Conservation (phyloP, 2,888 invertebrate species). For the Clitarchus hookeri region DNA sequence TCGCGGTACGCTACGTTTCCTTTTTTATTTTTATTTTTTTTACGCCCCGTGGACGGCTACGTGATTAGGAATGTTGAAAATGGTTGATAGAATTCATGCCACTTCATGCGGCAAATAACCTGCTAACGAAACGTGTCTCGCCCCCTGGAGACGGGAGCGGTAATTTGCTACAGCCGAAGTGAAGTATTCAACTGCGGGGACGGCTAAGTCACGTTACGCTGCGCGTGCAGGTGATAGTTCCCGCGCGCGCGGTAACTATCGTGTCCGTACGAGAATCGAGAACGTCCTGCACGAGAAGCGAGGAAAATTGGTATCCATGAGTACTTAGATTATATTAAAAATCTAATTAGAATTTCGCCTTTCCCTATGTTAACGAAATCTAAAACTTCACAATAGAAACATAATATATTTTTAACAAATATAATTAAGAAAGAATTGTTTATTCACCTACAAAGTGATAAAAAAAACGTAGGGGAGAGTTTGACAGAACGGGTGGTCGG, state of each 20-base stretch:
- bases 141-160: background rate
- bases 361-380: too few relatives aligned
- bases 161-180: background rate
- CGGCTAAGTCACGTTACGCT: background rate
- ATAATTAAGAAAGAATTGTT: too few relatives aligned
- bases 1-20: background rate
- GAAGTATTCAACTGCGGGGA: background rate
- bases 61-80: background rate
- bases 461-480: too few relatives aligned
- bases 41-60: background rate
- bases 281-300: too few relatives aligned
- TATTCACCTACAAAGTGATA: too few relatives aligned
- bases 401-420: too few relatives aligned
- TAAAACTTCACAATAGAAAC: too few relatives aligned
- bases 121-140: background rate
- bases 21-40: background rate
- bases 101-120: constrained; percentile 2
- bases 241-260: background rate
- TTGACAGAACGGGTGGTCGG: too few relatives aligned
- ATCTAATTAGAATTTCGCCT: too few relatives aligned
- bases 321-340: too few relatives aligned
- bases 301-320: too few relatives aligned
- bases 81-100: constrained; percentile 8
- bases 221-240: background rate
- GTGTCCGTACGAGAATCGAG: too few relatives aligned